Evolutionary conservation across 2,113 vertebrate species (phyloP), one percentile per base, ranked within the genome.

Genomic region (Malurus cyaneus): DNA sequence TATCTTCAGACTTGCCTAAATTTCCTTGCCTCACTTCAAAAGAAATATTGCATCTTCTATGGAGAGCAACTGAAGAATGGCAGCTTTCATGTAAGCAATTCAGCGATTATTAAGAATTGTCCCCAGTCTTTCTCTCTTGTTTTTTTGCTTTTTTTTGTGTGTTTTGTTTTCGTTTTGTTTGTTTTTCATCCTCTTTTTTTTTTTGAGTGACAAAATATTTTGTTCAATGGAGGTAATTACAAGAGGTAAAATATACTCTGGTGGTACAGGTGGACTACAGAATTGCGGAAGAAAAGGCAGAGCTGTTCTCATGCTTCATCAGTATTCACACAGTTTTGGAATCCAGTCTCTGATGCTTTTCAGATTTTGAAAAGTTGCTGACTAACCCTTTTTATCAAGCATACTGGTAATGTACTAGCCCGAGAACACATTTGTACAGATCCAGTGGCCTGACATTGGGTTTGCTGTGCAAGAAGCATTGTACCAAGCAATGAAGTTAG

Each of bases 301-400:
- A 66, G 11, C 6, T 88, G 42, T 23, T 56, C 18, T 78, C 24
- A 11, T 4, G 16, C 12, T 88, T 77, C 47, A 44, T 61, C 65
- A 67, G 50, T 21, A 62, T 29, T 39, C 41, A 59, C 24, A 36
- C 8, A 53, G 59, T 7, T 59, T 62, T 80, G 36, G 62, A 84
- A 90, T 41, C 31, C 57, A 47, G 36, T 34, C 54, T 28, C 61
- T 25, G 16, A 76, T 66, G 11, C 20, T 42, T 52, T 31, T 66
- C 28, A 41, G 39, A 23, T 52, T 93, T 92, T 62, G 50, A 90
- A 80, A 92, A 28, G 11, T 28, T 90, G 57, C 47, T 56, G 88
- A 61, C 59, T 78, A 36, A 93, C 69, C 76, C 90, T 74, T 80
- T 92, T 91, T 95, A 92, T 85, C 85, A 94, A 96, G 78, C 8